phyloP scores from a whole-genome alignment of 1,140 invertebrate species.

The Papilio polytes region DNA sequence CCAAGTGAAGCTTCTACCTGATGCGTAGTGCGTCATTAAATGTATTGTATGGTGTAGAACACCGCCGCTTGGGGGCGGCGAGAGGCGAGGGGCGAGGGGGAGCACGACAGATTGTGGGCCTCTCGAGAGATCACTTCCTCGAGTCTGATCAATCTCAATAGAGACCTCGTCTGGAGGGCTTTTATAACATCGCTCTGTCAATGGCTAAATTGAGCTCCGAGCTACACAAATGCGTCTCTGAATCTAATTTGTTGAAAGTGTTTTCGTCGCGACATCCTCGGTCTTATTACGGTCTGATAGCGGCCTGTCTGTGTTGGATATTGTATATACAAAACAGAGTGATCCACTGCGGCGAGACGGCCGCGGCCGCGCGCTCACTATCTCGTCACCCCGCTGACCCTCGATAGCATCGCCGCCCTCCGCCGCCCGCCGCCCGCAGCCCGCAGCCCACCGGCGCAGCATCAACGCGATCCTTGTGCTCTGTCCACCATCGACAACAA shows the following conservation, averaged over 20 bases:
- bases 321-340: not conserved
- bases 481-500: no score
- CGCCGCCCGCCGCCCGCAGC: not conserved
- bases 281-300: not conserved
- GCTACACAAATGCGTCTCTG: not conserved
- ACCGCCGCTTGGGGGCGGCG: no score
- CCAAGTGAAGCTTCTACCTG: no score
- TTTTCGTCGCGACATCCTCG: not conserved
- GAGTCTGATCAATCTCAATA: constrained; percentile 5
- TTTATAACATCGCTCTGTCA: not conserved
- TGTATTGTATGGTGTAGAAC: no score
- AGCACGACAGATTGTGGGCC: not conserved
- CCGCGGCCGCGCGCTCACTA: not conserved
- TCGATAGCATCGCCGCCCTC: not conserved
- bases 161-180: constrained; percentile 12
- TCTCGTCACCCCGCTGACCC: constrained; percentile 1
- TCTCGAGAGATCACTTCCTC: constrained; percentile 15
- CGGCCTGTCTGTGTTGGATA: not conserved
- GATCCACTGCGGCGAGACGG: not conserved
- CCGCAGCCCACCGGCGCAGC: not conserved
- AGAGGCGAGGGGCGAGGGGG: not conserved
- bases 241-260: not conserved
- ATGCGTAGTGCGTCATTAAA: no score
- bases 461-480: no score
- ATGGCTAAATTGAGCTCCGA: not conserved